Conservation (phyloP, 2,797 vertebrate genomes). For the Galagoides demidoff region DNA sequence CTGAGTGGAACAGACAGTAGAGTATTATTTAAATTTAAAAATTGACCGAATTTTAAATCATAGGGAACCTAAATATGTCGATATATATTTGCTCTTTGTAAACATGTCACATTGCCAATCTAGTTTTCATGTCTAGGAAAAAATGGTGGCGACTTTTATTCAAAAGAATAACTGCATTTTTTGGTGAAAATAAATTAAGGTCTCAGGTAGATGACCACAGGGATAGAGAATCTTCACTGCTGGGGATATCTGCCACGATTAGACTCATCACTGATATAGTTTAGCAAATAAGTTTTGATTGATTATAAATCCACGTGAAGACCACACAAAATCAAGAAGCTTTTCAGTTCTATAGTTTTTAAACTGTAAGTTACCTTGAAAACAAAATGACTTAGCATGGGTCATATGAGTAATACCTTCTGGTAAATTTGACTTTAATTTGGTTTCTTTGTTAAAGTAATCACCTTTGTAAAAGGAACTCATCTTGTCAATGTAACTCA, state of each 20-base stretch:
- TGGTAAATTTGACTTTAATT: background rate
- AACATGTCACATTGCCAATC: background rate
- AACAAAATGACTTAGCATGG: background rate
- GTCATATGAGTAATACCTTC: background rate
- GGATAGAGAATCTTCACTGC: background rate
- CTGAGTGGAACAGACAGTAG: background rate
- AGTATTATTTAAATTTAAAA: background rate
- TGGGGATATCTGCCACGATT: background rate
- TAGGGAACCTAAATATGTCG: background rate
- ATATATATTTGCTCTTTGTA: constrained; percentile 5
- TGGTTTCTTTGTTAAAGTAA: background rate
- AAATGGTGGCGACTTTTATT: background rate
- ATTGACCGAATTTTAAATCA: background rate
- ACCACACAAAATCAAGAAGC: background rate
- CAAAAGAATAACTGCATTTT: background rate
- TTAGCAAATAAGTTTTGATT: background rate
- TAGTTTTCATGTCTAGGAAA: background rate
- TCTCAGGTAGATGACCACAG: background rate
- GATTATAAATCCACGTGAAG: background rate
- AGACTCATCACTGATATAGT: background rate
- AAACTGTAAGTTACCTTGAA: background rate
- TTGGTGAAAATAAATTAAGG: background rate
- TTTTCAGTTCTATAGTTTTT: background rate
- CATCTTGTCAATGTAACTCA: background rate
- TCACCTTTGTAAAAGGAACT: background rate